These are phyloP conservation scores for Epicampocera succincta DNA, from an alignment of 2,888 invertebrate species.

Conservation along the genomic window DNA sequence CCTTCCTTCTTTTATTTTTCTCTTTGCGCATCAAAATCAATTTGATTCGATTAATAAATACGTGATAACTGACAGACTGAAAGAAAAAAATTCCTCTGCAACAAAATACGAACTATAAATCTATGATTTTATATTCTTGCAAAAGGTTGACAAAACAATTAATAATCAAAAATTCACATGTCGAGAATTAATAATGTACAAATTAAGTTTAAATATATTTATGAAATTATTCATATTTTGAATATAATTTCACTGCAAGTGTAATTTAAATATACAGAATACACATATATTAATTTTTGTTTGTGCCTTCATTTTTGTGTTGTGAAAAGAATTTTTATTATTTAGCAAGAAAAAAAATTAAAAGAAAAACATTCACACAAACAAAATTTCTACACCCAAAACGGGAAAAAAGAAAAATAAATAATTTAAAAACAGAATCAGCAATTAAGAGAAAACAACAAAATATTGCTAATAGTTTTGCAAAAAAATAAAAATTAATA, in stretches of 20 bases:
- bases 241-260: too few relatives aligned
- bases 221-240: neutral
- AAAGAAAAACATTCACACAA: constrained; percentile 19
- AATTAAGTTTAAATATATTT: constrained; percentile 10
- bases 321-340: constrained; percentile 24
- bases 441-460: constrained; percentile 2
- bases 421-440: neutral
- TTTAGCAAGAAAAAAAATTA: constrained; percentile 4
- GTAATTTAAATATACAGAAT: too few relatives aligned
- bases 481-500: neutral
- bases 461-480: constrained; percentile 20
- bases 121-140: too few relatives aligned
- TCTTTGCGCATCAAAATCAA: too few relatives aligned
- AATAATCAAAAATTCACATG: constrained; percentile 5
- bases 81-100: too few relatives aligned
- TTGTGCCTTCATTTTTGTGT: neutral
- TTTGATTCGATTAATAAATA: too few relatives aligned
- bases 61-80: too few relatives aligned
- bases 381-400: constrained; percentile 12
- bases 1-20: too few relatives aligned
- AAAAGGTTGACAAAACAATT: constrained; percentile 1
- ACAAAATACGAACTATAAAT: constrained; percentile 5
- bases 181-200: constrained; percentile 8
- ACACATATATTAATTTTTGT: neutral
- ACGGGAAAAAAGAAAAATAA: neutral